phyloP scores from a whole-genome alignment of 2,113 vertebrate genomes.

The Chitala chitala region DNA sequence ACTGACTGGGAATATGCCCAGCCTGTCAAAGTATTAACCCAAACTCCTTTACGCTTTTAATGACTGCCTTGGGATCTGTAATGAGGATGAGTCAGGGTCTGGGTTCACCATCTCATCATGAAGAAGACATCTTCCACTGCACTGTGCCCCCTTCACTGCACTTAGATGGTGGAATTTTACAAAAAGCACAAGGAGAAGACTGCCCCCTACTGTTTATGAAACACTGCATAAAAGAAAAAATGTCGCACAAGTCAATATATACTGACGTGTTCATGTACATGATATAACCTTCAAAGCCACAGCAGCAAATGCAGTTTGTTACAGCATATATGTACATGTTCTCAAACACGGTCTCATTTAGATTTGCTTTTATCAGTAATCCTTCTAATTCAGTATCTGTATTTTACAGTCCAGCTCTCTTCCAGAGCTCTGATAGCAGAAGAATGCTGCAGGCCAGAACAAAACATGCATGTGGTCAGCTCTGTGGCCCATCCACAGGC shows the following conservation, averaged over 20 bases:
- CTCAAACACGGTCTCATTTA: no score
- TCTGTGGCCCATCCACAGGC: not conserved
- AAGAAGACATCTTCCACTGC: not conserved
- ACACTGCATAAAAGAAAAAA: no score
- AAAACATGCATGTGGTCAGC: not conserved
- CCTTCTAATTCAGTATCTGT: no score
- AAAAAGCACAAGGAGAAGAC: not conserved
- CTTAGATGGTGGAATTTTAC: not conserved
- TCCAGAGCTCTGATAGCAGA: no score
- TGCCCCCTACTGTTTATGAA: not conserved
- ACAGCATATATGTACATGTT: no score
- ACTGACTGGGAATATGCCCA: not conserved
- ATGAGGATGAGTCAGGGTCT: constrained; percentile 3
- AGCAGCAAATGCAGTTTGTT: no score
- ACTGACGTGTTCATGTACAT: no score
- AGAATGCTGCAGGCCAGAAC: no score
- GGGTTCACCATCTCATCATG: not conserved
- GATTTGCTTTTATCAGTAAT: no score
- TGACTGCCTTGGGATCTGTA: not conserved
- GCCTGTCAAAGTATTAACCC: not conserved
- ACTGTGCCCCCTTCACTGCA: not conserved
- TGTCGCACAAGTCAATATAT: no score
- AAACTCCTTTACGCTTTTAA: not conserved
- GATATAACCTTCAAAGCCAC: no score
- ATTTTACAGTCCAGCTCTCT: no score